Evolutionary conservation across 2,113 vertebrate genomes (phyloP), one percentile per base, ranked within the genome.

Genomic region (Holacanthus passer): DNA sequence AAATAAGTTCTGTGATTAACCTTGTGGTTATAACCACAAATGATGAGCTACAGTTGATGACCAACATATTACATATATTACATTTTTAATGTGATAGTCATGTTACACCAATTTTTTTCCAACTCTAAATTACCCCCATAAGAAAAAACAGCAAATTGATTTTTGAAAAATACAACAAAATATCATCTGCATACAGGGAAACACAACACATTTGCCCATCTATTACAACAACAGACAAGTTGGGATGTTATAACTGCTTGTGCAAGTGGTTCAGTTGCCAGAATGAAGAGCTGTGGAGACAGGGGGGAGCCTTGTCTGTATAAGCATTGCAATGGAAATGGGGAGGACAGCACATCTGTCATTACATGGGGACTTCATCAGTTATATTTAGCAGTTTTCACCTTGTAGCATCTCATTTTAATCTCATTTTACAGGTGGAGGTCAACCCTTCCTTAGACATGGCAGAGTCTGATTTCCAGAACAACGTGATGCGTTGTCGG

Each of bases 361-460:
- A 37, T 37, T n/a, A 37, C 55, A 47, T 5, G 0, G 41, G 5
- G 10, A 56, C 2, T 59, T 59, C 1, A 1, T 14, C 55, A 48
- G 4, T 35, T 37, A 29, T 29, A 43, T 8, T 56, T 41, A 20
- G 13, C n/a, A 50, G 7, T 0, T 9, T 53, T 9, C 6, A 11
- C 5, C 3, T 53, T 41, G 0, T 27, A 60, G 62, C 22, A 37
- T 74, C 11, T 62, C 45, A 70, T 56, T 2, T 65, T 7, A 14
- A 1, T 8, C 70, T 70, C 27, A n/a, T 29, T 35, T 52, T 41
- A 63, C 92, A 99, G 98, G 97, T 99, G 84, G 93, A 98, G 0
- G 96, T 99, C 55, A 99, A 99, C 87, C 98, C 98, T 29, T 96
- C 96, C 16, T 93, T 97, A 0, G 98, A 99, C 88, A 98, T 99